Evolutionary conservation across 2,113 vertebrate species (phyloP), one percentile per base, ranked within the genome.

Genomic region (Morone saxatilis): DNA sequence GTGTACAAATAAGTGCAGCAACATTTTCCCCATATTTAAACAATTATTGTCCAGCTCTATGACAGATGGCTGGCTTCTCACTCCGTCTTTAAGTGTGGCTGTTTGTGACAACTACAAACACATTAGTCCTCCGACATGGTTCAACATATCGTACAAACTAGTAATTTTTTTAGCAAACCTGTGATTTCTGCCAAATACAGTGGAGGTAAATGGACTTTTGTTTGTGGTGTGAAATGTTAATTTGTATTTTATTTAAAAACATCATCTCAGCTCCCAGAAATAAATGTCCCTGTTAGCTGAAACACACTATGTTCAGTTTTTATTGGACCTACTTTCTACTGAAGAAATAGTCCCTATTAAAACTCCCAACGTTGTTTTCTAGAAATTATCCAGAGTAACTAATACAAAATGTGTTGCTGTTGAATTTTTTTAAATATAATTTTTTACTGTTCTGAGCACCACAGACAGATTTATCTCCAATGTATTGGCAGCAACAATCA

Each of bases 71-170:
- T n/a, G 53, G 53, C 19, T 60, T 8, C 17, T 60, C 31, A 38
- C 31, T 1, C 1, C 1, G 8, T 7, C 36, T 2, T 40, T 8
- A 9, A 4, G 16, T 19, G 16, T 5, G 16, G 16, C 36, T 0
- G 36, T 19, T 38, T 2, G 2, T 5, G n/a, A 54, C 53, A n/a
- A 9, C 53, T 10, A 54, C 22, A 22, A 56, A 22, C 22, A 59
- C 57, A 36, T 36, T 36, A 36, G 57, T 2, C 12, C 14, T 36
- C 10, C 56, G 6, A 4, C 3, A 1, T 10, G 20, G 4, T n/a
- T 54, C 8, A 20, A 54, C 25, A 31, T 31, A 6, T 31, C 12
- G 10, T 31, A 59, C 11, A 19, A 61, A 36, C 14, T 8, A 4
- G 17, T 62, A 41, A 1, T 36, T 61, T 38, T 25, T 14, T 14